Evolutionary conservation across 2,113 vertebrate genomes (phyloP), one percentile per base, ranked within the genome.

Genomic region (Channa maculata): DNA sequence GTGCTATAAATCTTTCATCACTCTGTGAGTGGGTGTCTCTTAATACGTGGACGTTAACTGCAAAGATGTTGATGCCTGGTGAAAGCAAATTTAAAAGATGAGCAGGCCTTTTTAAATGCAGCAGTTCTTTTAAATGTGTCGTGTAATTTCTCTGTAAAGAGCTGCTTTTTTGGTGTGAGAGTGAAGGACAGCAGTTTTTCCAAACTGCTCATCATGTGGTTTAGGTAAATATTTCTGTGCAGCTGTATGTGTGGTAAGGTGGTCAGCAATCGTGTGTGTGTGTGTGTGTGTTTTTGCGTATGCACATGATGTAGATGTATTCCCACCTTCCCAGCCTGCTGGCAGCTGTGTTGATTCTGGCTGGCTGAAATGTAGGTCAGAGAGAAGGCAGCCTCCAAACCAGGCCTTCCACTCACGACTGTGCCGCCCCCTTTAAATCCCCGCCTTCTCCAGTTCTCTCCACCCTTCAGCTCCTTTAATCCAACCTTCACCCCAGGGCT

Each of bases 281-380:
- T 58, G 43, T 36, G 52, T 38, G 5, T 34, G 70, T 53, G 11
- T 52, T 4, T 15, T 13, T 8, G 5, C 37, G 43, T 48, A 8
- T 5, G 12, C 54, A 46, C 41, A 24, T 15, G 39, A 41, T 41
- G 39, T 39, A 24, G 60, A 33, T 69, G 62, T 64, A 54, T 81
- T 73, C 65, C 72, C 77, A 83, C 69, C 51, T 55, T 41, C 33
- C 41, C 77, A 46, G 72, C 46, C 65, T 57, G 65, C 83, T 73
- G 71, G 77, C 89, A 82, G 86, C 75, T 83, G 61, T 85, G 79
- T 80, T 87, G 82, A 87, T 75, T 85, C 77, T 90, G 86, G 55
- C 82, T 79, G 73, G 76, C 64, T 83, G 65, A 81, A 91, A 93
- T 92, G 86, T 91, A 90, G 91, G 91, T 91, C 92, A 92, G 53